Evolutionary conservation across 2,113 vertebrate species (phyloP), one percentile per base, ranked within the genome.

Genomic region (Petaurus breviceps): DNA sequence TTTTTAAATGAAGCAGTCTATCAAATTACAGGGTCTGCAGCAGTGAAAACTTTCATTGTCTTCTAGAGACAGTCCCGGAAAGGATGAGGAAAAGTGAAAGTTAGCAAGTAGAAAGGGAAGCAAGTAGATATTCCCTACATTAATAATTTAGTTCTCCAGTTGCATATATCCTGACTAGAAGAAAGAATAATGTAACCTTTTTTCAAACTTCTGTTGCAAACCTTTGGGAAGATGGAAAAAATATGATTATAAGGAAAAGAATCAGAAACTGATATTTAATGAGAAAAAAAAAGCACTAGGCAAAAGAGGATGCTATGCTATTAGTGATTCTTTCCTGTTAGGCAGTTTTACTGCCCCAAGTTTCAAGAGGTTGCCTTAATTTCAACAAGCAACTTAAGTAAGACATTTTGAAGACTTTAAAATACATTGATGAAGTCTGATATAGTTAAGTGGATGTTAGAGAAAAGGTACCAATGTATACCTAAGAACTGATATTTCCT

Each of bases 131-230:
- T 22, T 91, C 55, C 37, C 9, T 51, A 0, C 22, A 26, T 8
- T 57, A 96, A 92, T 49, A 53, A 90, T 25, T 11, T 43, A 51
- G 57, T 96, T 53, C 57, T 31, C n/a, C 49, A 55, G 68, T 52
- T 90, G 95, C 91, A 51, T 9, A 61, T 95, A 24, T 90, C 52
- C 57, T 91, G 92, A 89, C 57, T 92, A 96, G 93, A 92, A 93
- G 93, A 92, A 95, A 89, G 47, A 43, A 10, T 52, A 53, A n/a
- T 28, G 93, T 96, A 31, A 9, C 12, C 47, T 93, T 47, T 90
- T 93, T 26, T 46, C 53, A 7, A 43, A 89, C 92, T 46, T 22
- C 22, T 90, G 25, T 90, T 91, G 53, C 46, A 92, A 93, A 90
- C 47, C 49, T 94, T 93, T 57, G 90, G 90, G 47, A 93, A 94